A percentile compares a stretch with the other conserved stretches of the same genome.
phyloP scores from a whole-genome alignment of 2,797 vertebrate genomes.

The Crax fasciolata region DNA sequence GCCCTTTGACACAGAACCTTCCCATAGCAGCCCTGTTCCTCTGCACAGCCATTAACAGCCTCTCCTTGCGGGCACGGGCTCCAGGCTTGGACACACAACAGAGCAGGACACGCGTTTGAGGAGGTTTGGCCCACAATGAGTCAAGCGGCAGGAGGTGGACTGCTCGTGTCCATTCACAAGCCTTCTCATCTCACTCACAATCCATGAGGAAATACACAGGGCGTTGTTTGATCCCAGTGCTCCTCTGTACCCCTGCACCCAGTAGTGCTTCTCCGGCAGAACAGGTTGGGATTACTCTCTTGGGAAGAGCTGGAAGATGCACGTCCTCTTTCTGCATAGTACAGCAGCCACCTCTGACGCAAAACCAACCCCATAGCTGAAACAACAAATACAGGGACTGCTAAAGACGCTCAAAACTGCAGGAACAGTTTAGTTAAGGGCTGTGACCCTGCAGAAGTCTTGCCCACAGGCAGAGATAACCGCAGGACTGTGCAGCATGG shows the following conservation, averaged over 20 bases:
- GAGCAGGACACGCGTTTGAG: neutral
- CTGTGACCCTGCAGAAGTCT: neutral
- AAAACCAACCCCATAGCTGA: neutral
- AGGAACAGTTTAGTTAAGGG: rapidly evolving
- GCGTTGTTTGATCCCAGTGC: neutral
- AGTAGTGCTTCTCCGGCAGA: neutral
- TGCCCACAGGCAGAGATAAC: neutral
- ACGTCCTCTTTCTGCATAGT: neutral
- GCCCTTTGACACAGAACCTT: neutral
- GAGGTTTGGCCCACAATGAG: neutral
- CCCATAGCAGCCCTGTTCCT: neutral
- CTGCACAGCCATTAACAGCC: neutral
- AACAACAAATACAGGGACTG: neutral
- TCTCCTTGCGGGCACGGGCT: neutral
- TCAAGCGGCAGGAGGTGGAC: neutral
- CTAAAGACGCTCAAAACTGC: rapidly evolving
- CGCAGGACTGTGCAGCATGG: neutral
- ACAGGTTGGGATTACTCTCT: neutral
- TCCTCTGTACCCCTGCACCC: rapidly evolving
- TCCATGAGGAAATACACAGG: neutral
- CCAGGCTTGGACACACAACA: neutral
- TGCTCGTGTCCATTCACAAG: neutral
- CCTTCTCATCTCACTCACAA: neutral
- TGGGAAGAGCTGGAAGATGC: neutral
- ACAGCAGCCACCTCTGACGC: neutral